phyloP scores from a whole-genome alignment of 2,113 vertebrate species.

The Gadus chalcogrammus region DNA sequence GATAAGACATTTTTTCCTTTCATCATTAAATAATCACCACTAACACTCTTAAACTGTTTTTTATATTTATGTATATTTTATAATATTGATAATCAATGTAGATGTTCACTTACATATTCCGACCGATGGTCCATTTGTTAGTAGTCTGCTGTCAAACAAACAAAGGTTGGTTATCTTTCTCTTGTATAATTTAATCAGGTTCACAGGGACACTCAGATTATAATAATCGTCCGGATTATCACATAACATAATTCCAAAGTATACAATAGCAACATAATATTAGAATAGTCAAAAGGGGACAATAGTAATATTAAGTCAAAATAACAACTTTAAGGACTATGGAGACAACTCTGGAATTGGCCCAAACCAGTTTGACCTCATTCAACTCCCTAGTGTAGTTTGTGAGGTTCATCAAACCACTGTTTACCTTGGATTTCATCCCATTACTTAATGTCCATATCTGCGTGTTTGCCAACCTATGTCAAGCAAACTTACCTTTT shows the following conservation, averaged over 20 bases:
- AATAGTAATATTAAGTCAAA: background rate
- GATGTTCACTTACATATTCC: no score
- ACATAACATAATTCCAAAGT: no score
- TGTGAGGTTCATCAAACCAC: slow-evolving; percentile 14
- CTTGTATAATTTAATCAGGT: slow-evolving; percentile 14
- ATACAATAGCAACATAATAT: no score
- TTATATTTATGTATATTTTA: no score
- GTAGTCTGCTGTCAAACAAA: background rate
- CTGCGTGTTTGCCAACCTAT: background rate
- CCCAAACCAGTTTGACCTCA: slow-evolving; percentile 17
- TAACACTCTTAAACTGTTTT: no score
- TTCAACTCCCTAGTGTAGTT: slow-evolving; percentile 24
- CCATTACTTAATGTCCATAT: slow-evolving; percentile 23
- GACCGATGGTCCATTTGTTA: no score
- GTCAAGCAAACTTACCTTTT: background rate
- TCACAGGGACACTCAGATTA: slow-evolving; percentile 45
- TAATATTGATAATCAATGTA: no score
- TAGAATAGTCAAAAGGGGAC: background rate
- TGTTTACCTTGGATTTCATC: slow-evolving; percentile 31
- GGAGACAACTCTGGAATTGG: background rate
- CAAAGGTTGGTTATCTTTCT: background rate
- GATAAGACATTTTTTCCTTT: no score
- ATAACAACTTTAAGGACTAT: background rate
- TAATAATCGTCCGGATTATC: background rate
- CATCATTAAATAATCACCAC: no score